Evolutionary conservation across 2,888 invertebrate species (phyloP), one percentile per base, ranked within the genome.

Genomic region (Seira sanloemensis): DNA sequence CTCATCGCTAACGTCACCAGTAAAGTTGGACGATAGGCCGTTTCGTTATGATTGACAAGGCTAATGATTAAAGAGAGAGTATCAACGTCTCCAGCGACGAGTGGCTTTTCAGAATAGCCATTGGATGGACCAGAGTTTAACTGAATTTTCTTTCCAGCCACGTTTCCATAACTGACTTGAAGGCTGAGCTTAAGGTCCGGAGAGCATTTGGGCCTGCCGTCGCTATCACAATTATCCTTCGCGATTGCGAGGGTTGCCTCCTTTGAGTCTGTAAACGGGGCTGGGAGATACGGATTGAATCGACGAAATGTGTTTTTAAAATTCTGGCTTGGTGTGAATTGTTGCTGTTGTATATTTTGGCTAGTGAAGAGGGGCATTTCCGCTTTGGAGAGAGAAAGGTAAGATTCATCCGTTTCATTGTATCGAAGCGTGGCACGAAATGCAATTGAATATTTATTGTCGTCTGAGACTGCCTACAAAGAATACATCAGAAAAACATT

Each of bases 401-500:
- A n/a, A n/a, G n/a, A n/a, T n/a, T n/a, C n/a, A n/a, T 23, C 19
- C 2, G 83, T 78, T 18, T 73, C 54, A 74, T 83, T 83, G 26
- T 74, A 83, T 69, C 68, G 68, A 2, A 78, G 7, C 4, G 19
- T 27, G 5, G 74, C 78, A 1, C 19, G 37, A 50, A 78, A 37
- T 46, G 46, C n/a, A n/a, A n/a, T n/a, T n/a, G n/a, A n/a, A n/a
- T n/a, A n/a, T n/a, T n/a, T n/a, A n/a, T n/a, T n/a, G n/a, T n/a
- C n/a, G n/a, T n/a, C n/a, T n/a, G n/a, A n/a, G n/a, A n/a, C n/a
- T n/a, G n/a, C n/a, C n/a, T n/a, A n/a, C n/a, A n/a, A n/a, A n/a
- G n/a, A n/a, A n/a, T n/a, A n/a, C n/a, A n/a, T n/a, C n/a, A n/a
- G n/a, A n/a, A n/a, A n/a, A n/a, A n/a, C n/a, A n/a, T 46, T 46